These are phyloP conservation scores for Torymus tubicola DNA, from an alignment of 2,888 invertebrate species.

Conservation along the genomic window DNA sequence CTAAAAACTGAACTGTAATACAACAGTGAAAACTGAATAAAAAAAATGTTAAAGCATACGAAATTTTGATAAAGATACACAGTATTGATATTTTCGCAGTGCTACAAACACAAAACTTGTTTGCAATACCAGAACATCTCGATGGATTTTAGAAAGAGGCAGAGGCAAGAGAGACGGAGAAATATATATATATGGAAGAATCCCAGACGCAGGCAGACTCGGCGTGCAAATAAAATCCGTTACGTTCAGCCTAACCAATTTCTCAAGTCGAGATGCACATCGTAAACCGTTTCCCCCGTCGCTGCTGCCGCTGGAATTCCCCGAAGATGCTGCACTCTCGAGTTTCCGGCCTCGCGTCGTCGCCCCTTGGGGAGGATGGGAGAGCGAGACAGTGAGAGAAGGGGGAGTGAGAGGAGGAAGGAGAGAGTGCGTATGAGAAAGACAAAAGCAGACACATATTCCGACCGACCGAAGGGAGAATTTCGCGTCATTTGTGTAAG, in stretches of 20 bases:
- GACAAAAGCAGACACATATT: not conserved
- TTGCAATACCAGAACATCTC: too few relatives aligned
- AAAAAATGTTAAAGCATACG: too few relatives aligned
- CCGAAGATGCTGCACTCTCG: conserved; percentile 16
- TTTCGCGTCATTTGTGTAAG: conserved; percentile 45
- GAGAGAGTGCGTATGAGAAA: too few relatives aligned
- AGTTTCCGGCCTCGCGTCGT: not conserved
- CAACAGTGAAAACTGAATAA: too few relatives aligned
- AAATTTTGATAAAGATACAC: too few relatives aligned
- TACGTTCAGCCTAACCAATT: conserved; percentile 48
- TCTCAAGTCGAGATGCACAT: conserved; percentile 50
- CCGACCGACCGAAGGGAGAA: not conserved
- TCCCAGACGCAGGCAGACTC: not conserved
- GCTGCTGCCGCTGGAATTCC: conserved; percentile 17
- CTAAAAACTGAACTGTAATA: too few relatives aligned
- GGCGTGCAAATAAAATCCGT: conserved; percentile 50
- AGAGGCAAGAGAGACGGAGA: too few relatives aligned
- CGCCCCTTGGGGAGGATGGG: not conserved
- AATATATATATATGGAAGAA: not conserved
- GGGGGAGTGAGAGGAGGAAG: too few relatives aligned
- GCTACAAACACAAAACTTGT: too few relatives aligned
- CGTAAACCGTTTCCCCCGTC: conserved; percentile 40
- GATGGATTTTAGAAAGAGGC: too few relatives aligned
- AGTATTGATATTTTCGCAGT: too few relatives aligned
- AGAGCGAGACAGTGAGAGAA: too few relatives aligned